phyloP scores from a whole-genome alignment of 1,140 invertebrate species.

The Calycopis cecrops region DNA sequence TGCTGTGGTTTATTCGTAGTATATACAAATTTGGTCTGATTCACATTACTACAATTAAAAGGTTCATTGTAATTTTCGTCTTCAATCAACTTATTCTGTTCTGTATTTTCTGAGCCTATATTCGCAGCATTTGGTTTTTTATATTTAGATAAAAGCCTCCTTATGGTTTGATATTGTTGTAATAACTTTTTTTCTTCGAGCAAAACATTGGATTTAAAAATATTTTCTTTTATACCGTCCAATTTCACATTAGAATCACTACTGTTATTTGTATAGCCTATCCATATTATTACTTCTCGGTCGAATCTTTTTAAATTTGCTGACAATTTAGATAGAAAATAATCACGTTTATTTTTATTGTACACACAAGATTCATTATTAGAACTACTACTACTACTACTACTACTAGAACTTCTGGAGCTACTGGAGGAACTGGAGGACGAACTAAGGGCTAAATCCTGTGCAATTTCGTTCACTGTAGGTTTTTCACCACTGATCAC shows the following conservation, averaged over 20 bases:
- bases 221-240: constrained; percentile 2
- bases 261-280: constrained; percentile 6
- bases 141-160: not conserved
- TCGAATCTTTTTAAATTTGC: constrained; percentile 13
- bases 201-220: not conserved
- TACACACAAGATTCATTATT: not conserved
- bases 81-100: not conserved
- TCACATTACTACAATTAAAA: not conserved
- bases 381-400: constrained; percentile 9
- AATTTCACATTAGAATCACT: not conserved
- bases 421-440: constrained; percentile 11
- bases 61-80: not conserved
- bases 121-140: not conserved
- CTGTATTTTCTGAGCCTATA: not conserved
- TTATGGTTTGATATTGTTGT: not conserved
- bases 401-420: constrained; percentile 7
- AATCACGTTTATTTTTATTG: not conserved
- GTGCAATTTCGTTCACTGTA: constrained; percentile 12
- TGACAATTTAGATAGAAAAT: constrained; percentile 9
- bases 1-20: not conserved
- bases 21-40: not conserved
- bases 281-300: constrained; percentile 13
- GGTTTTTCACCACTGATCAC: not conserved
- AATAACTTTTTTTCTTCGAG: constrained; percentile 4
- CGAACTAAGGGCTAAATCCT: not conserved